Base-by-base conservation (phyloP, 1,140 invertebrate species). In the Steinernema feltiae region DNA sequence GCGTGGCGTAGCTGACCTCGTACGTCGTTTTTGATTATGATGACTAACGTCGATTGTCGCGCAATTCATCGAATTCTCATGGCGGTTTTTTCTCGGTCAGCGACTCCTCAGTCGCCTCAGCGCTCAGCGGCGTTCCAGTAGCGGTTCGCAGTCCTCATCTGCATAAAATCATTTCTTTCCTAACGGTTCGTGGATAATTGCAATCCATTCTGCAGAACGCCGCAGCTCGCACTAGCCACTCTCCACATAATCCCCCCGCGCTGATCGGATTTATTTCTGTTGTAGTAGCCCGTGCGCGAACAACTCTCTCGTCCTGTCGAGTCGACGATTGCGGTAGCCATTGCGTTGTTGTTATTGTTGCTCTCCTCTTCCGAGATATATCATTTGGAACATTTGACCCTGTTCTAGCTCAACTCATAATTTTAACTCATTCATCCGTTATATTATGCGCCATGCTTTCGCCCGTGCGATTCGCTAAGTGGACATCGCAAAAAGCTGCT, bases 181-280 rank as follows among this genome's bases (percentile, higher is more conserved):
- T 63, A 63, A 63, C 53, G 53, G 53, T 63, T 46, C 53, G 53
- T 41, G 53, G 24, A 63, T 63, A 63, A 63, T 63, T 63, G 53
- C 7, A 27, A 63, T 63, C 53, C 24, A 27, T 15, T 63, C 53
- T n/a, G 24, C 53, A 27, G 53, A 63, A 18, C 35, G 35, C 35
- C 35, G 35, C 7, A 7, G 7, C 53, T 7, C 15, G 53, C 24
- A 63, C 15, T 63, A 63, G 53, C 53, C 53, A 21, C 53, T 18
- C 15, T 63, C 53, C 3, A 15, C 7, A 63, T 63, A 7, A 15
- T 7, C 24, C 2, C 24, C 35, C 53, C 53, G 53, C 53, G 12
- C 53, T 63, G 15, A 63, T 63, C 53, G 53, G 53, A 63, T 63
- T 63, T 63, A 27, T 27, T 41, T 63, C 53, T 63, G 53, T 63